Evolutionary conservation across 2,888 invertebrate genomes (phyloP), one percentile per base, ranked within the genome.

Genomic region (Andricus curvator): DNA sequence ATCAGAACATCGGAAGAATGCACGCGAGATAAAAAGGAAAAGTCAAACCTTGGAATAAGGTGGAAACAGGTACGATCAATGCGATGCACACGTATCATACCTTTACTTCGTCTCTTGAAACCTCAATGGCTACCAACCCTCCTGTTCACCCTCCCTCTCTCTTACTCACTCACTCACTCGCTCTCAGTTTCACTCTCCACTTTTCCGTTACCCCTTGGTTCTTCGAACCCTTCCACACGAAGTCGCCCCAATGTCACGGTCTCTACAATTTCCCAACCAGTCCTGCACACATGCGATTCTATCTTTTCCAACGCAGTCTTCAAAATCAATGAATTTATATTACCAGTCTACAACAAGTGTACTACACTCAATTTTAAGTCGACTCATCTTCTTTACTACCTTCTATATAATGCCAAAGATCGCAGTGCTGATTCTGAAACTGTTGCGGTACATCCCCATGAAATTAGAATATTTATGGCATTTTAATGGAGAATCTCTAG

Each of bases 401-500:
- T 56, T 22, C 56, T n/a, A 56, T 56, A 56, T 25, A 51, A 56
- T 33, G 56, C n/a, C 74, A 56, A 74, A 51, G 74, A 56, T 56
- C 56, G 29, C 56, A 33, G 56, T 33, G 74, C 56, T 74, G 74
- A 74, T 74, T 74, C 51, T 74, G 33, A 74, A 74, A 56, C 56
- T 77, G 74, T 76, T 70, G 78, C 51, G 48, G 79, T 67, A 41
- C 37, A 77, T 80, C 78, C 77, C 80, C 77, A 67, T 78, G 80
- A 80, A 81, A 81, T 80, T 80, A 80, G 79, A 82, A 82, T 82
- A 80, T 81, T 84, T 84, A 82, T 84, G 80, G 77, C 41, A 82
- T 82, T 82, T 82, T 82, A 81, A 82, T 82, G 81, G 84, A 60
- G 80, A 79, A 76, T 70, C 80, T 82, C 67, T 51, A 79, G 79